A percentile compares a stretch with the other conserved stretches of the same genome.
Conservation (phyloP, 2,113 vertebrate genomes). For the Ondatra zibethicus region DNA sequence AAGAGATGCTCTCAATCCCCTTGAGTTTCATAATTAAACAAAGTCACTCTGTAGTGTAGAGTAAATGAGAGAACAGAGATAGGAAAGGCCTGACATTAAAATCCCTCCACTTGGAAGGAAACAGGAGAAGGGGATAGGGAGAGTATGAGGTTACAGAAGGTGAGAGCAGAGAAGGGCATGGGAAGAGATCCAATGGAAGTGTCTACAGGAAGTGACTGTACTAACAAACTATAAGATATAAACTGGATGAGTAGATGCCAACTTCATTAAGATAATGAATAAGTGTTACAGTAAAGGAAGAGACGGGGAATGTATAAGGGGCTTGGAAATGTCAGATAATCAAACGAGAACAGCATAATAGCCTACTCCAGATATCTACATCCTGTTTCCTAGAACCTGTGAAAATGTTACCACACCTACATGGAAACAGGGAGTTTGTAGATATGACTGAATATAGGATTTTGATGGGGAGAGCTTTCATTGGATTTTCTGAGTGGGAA, state of each 20-base stretch:
- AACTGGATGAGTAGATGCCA: not conserved
- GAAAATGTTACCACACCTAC: not conserved
- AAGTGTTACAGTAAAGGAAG: too few species aligned
- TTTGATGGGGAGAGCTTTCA: not conserved
- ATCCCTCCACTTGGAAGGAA: not conserved
- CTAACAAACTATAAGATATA: not conserved
- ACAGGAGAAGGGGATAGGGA: not conserved
- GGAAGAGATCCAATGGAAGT: not conserved
- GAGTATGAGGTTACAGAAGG: not conserved
- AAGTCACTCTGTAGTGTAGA: not conserved
- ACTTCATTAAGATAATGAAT: too few species aligned
- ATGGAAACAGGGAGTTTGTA: not conserved
- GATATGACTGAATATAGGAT: not conserved
- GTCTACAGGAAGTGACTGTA: not conserved
- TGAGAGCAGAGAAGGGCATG: rapidly evolving
- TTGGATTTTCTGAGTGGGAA: not conserved
- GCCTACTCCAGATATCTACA: too few species aligned
- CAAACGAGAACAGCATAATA: too few species aligned
- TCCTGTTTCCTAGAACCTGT: not conserved
- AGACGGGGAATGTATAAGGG: too few species aligned
- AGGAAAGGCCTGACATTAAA: not conserved
- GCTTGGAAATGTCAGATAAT: too few species aligned
- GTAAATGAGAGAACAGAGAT: not conserved
- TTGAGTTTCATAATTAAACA: not conserved
- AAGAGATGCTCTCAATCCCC: not conserved